Conservation (phyloP, 2,888 invertebrate genomes). For the Helleia helle region DNA sequence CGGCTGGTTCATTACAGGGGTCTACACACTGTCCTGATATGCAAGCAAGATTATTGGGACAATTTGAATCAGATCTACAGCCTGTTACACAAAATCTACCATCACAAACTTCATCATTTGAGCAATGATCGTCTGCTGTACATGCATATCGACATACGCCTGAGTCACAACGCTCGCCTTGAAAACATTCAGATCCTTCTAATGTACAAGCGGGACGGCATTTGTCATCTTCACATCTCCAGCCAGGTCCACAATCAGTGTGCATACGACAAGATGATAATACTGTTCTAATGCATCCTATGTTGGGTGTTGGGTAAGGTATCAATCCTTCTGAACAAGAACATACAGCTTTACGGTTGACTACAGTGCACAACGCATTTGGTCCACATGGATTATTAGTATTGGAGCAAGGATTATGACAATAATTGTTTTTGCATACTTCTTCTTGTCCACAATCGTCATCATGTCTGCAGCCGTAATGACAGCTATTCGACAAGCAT, state of each 20-base stretch:
- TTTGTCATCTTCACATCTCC: slow-evolving; percentile 81
- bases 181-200: slow-evolving; percentile 80
- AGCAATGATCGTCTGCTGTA: slow-evolving; percentile 88
- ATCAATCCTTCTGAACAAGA: slow-evolving; percentile 85
- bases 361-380: slow-evolving; percentile 85
- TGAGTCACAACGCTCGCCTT: slow-evolving; percentile 83
- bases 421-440: slow-evolving; percentile 86
- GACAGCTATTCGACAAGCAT: slow-evolving; percentile 88
- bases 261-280: slow-evolving; percentile 83
- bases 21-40: slow-evolving; percentile 85
- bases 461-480: slow-evolving; percentile 88
- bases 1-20: slow-evolving; percentile 82
- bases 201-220: slow-evolving; percentile 87
- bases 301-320: slow-evolving; percentile 89
- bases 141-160: slow-evolving; percentile 90
- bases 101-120: slow-evolving; percentile 90
- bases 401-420: slow-evolving; percentile 81
- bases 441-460: slow-evolving; percentile 91
- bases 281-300: slow-evolving; percentile 89
- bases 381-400: slow-evolving; percentile 86
- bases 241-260: slow-evolving; percentile 81
- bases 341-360: slow-evolving; percentile 87
- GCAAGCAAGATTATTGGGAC: slow-evolving; percentile 82
- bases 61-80: slow-evolving; percentile 86
- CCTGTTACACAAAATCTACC: slow-evolving; percentile 85